These are phyloP conservation scores for Drosophila mojavensis DNA, from an alignment of 1,140 invertebrate genomes.

Conservation along the genomic window DNA sequence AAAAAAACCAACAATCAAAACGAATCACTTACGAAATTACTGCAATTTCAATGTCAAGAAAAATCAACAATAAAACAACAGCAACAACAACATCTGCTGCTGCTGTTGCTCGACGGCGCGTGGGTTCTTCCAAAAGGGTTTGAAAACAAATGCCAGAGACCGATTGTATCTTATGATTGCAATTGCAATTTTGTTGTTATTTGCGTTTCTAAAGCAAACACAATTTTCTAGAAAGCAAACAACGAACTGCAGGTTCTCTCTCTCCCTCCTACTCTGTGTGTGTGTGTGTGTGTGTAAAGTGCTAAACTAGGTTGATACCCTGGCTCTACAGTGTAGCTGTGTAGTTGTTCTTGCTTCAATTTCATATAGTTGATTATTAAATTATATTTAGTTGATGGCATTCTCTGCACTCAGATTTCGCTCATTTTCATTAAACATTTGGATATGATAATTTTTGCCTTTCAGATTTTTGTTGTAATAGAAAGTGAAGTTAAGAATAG, in stretches of 20 bases:
- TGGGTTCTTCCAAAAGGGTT: conserved; percentile 44
- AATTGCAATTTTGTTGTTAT: conserved; percentile 28
- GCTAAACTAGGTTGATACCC: conserved; percentile 6
- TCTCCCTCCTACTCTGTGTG: too few species aligned
- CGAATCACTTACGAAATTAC: conserved; percentile 42
- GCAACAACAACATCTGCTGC: neutral
- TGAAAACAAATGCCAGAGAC: conserved; percentile 17
- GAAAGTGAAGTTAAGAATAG: too few species aligned
- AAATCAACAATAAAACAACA: conserved; percentile 38
- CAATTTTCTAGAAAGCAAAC: conserved; percentile 16
- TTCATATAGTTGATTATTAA: too few species aligned
- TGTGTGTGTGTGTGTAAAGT: neutral
- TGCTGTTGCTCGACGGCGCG: conserved; percentile 23
- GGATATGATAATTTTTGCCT: too few species aligned
- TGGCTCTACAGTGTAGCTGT: neutral
- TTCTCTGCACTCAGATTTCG: too few species aligned
- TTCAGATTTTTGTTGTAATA: too few species aligned
- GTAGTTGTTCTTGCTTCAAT: too few species aligned
- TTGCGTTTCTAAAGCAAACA: conserved; percentile 28
- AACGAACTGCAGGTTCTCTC: neutral
- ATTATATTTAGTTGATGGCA: too few species aligned
- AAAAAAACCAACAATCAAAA: conserved; percentile 27
- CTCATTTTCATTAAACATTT: too few species aligned
- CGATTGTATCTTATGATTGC: conserved; percentile 28
- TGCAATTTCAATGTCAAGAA: conserved; percentile 65